Percentiles rank a stretch among this genome's conserved stretches.
Conservation (phyloP, 2,888 invertebrate species). For the Eupeodes luniger region DNA sequence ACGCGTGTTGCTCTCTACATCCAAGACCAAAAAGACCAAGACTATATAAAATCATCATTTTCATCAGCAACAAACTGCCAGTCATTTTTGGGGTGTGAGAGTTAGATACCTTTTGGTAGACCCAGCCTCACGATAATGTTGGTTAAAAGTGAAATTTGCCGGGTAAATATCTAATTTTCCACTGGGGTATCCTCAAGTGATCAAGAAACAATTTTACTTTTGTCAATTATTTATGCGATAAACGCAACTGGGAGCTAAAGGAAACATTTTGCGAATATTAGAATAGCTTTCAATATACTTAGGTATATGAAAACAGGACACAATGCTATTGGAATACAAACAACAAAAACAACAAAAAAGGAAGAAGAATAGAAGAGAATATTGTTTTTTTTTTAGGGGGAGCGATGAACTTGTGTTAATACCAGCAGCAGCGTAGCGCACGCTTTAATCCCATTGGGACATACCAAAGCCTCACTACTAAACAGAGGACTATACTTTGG, state of each 20-base stretch:
- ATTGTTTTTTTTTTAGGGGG: neutral
- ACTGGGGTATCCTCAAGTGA: conserved; percentile 83
- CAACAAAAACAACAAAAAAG: neutral
- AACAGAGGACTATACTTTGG: conserved; percentile 14
- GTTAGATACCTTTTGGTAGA: neutral
- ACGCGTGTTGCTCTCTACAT: conserved; percentile 57
- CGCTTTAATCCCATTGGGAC: conserved; percentile 58
- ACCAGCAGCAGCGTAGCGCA: conserved; percentile 10
- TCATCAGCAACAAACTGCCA: conserved; percentile 72
- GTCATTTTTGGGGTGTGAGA: conserved; percentile 3
- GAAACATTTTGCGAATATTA: conserved; percentile 58
- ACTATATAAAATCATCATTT: conserved; percentile 71
- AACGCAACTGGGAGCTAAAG: conserved; percentile 71
- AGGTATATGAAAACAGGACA: conserved; percentile 43
- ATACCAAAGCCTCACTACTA: conserved; percentile 18
- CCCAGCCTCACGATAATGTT: conserved; percentile 66
- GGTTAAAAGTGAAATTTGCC: conserved; percentile 74
- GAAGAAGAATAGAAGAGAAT: neutral
- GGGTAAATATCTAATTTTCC: conserved; percentile 77
- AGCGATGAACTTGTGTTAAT: conserved; percentile 3
- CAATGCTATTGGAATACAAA: conserved; percentile 39
- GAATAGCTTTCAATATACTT: conserved; percentile 32
- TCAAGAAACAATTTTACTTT: conserved; percentile 83
- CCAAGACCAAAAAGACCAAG: neutral
- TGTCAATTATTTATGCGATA: conserved; percentile 78